Conservation (phyloP, 2,888 invertebrate species). For the Xylota sylvarum region DNA sequence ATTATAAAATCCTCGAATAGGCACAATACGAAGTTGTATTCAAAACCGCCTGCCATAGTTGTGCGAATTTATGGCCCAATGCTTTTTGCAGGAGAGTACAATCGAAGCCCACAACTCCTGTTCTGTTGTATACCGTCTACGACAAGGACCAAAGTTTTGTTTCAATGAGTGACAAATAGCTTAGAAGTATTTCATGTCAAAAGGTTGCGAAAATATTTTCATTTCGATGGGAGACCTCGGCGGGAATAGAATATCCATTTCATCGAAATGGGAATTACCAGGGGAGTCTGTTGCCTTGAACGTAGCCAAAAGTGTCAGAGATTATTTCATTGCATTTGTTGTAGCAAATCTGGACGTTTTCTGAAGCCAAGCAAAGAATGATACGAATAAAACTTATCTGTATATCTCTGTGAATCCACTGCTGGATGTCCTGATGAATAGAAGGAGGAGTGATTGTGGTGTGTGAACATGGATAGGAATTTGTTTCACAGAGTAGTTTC, state of each 20-base stretch:
- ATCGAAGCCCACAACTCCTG: slow-evolving; percentile 4
- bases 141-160: slow-evolving; percentile 53
- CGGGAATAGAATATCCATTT: background rate
- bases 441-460: slow-evolving; percentile 16
- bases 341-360: slow-evolving; percentile 19
- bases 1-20: slow-evolving; percentile 39
- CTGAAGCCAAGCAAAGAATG: slow-evolving; percentile 19
- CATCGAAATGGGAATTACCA: background rate
- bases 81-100: slow-evolving; percentile 13
- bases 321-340: slow-evolving; percentile 64
- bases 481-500: slow-evolving; percentile 38
- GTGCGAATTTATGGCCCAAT: slow-evolving; percentile 55
- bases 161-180: slow-evolving; percentile 71
- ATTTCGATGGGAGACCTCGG: slow-evolving; percentile 19
- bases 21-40: slow-evolving; percentile 6
- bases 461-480: slow-evolving; percentile 23
- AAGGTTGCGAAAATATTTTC: slow-evolving; percentile 73
- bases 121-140: slow-evolving; percentile 29
- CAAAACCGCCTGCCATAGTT: slow-evolving; percentile 33
- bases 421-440: slow-evolving; percentile 38
- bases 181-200: slow-evolving; percentile 67
- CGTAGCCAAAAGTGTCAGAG: slow-evolving; percentile 31
- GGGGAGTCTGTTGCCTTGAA: background rate
- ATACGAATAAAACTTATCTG: slow-evolving; percentile 63
- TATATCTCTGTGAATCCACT: slow-evolving; percentile 33